Base-by-base conservation (phyloP, 2,888 invertebrate species). In the Tetrapedia diversipes region DNA sequence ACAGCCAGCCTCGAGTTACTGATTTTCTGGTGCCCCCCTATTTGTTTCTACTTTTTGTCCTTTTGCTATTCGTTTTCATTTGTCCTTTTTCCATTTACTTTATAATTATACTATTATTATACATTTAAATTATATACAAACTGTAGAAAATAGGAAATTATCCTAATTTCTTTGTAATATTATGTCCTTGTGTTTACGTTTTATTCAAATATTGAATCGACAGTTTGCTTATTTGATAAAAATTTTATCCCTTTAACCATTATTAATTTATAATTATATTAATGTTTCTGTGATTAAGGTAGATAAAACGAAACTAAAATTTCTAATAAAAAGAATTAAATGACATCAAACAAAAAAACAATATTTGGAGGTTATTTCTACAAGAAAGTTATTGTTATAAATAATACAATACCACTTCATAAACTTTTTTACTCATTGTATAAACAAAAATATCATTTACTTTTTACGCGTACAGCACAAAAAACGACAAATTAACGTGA, bases 1-100 rank as follows among this genome's bases (percentile, higher is more conserved):
- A 72, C 76, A 70, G 75, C 47, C 59, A 72, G 61, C 59, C 60
- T 61, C 72, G 45, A 53, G 64, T 66, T 66, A 73, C 47, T 63
- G 78, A 84, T 83, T 83, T 80, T 84, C 80, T 82, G 63, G 53
- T 37, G 54, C 53, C 61, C 51, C 56, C 32, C 53, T 45, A 51
- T 63, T 43, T 49, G 54, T 4, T 24, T n/a, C 56, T 53, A 19
- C 29, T 54, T 29, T n/a, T 10, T 45, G 34, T n/a, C 41, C 19
- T 8, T 22, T 16, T 6, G 4, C n/a, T 4, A 1, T n/a, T 19
- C 27, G 16, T 72, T 63, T 74, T 57, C 60, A 41, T 71, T 61
- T 27, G 8, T 34, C 39, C n/a, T 54, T 45, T 60, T 32, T 51
- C 56, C 6, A 63, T 16, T 56, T 41, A 37, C n/a, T 32, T 14